These are phyloP conservation scores for Nephrotoma guestfalica DNA, from an alignment of 2,888 invertebrate genomes.

Conservation along the genomic window DNA sequence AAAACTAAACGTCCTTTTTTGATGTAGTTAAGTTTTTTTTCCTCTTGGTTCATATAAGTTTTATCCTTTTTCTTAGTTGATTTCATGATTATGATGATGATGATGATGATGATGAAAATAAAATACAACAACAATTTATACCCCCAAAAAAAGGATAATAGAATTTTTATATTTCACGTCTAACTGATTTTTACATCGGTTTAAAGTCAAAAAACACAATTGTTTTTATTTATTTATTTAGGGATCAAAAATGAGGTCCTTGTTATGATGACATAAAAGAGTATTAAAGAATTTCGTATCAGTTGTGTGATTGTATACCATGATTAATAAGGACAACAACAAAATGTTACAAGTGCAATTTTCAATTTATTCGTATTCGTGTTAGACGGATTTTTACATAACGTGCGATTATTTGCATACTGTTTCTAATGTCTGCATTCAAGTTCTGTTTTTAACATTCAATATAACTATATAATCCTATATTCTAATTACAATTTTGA, in stretches of 20 bases:
- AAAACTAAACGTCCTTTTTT: neutral
- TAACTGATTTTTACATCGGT: neutral
- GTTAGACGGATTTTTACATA: neutral
- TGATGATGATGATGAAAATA: neutral
- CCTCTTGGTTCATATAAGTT: neutral
- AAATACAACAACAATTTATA: neutral
- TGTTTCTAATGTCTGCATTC: too few relatives aligned
- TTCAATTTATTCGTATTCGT: neutral
- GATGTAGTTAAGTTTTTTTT: neutral
- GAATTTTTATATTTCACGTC: neutral
- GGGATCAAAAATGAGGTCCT: neutral
- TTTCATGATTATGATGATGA: neutral
- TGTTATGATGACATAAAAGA: neutral
- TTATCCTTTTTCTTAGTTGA: neutral
- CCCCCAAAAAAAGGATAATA: neutral
- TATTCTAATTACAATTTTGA: too few relatives aligned
- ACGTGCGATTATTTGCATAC: neutral
- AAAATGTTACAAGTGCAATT: neutral
- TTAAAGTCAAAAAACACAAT: neutral
- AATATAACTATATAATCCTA: too few relatives aligned
- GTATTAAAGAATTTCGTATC: neutral
- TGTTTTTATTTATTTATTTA: neutral
- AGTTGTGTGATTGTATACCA: neutral
- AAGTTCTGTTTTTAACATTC: too few relatives aligned
- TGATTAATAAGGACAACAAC: neutral